These are phyloP conservation scores for Flexamia atlantica DNA, from an alignment of 2,888 invertebrate species.

Conservation along the genomic window DNA sequence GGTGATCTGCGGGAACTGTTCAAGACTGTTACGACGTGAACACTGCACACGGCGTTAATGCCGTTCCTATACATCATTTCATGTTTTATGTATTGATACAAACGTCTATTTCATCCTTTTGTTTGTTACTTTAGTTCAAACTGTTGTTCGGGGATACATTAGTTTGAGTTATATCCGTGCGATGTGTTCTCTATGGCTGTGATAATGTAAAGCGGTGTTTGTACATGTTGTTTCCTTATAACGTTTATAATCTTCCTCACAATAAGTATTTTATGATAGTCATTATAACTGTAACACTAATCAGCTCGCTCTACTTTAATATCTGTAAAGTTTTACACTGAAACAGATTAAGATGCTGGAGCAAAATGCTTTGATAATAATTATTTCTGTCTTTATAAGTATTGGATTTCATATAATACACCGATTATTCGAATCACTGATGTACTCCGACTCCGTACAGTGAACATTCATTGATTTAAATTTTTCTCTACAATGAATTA, in stretches of 20 bases:
- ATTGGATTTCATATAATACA: too few relatives aligned
- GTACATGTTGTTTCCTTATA: neutral
- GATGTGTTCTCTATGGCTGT: neutral
- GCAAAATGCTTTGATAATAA: too few relatives aligned
- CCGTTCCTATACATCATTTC: conserved; percentile 11
- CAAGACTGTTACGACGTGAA: conserved; percentile 22
- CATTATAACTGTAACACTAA: too few relatives aligned
- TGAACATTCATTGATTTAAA: neutral
- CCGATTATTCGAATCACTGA: too few relatives aligned
- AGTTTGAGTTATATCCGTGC: conserved; percentile 4
- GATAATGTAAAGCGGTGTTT: neutral
- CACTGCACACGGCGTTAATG: conserved; percentile 21
- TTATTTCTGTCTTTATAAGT: too few relatives aligned
- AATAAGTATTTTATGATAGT: too few relatives aligned
- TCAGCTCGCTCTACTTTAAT: too few relatives aligned
- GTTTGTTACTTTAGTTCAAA: conserved; percentile 31
- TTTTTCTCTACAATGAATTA: neutral
- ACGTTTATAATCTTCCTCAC: too few relatives aligned
- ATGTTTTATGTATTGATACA: conserved; percentile 43
- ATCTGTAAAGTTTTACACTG: too few relatives aligned
- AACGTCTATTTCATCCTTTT: conserved; percentile 34
- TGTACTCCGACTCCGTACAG: too few relatives aligned
- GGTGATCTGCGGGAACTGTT: neutral
- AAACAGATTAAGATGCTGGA: too few relatives aligned
- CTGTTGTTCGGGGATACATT: conserved; percentile 30